These are phyloP conservation scores for Diaprepes abbreviatus DNA, from an alignment of 2,888 invertebrate genomes.

Conservation along the genomic window DNA sequence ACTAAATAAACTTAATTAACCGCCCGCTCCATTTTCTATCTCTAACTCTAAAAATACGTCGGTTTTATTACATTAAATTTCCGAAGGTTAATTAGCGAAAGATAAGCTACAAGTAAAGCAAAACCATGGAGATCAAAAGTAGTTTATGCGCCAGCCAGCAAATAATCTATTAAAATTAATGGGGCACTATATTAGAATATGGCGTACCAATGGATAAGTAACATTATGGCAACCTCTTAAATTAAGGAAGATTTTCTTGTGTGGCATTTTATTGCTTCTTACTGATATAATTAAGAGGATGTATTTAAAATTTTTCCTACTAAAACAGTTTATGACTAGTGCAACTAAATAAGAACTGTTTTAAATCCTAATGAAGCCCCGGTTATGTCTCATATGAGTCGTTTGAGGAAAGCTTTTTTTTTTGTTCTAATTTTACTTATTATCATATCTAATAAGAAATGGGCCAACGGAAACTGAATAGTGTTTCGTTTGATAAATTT, in stretches of 20 bases:
- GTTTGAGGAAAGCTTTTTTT: no score
- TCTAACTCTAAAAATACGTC: not conserved
- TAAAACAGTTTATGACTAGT: slow-evolving; percentile 4
- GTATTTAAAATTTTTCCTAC: slow-evolving; percentile 11
- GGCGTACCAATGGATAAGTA: slow-evolving; percentile 32
- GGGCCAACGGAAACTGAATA: no score
- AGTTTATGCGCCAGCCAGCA: slow-evolving; percentile 39
- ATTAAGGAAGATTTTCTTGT: slow-evolving; percentile 42
- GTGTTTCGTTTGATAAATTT: no score
- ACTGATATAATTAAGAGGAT: slow-evolving; percentile 34
- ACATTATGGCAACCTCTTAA: slow-evolving; percentile 39
- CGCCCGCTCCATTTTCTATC: no score
- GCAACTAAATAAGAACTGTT: no score
- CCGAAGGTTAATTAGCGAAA: slow-evolving; percentile 34
- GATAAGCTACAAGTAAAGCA: slow-evolving; percentile 37
- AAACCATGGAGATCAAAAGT: slow-evolving; percentile 44
- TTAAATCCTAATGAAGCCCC: no score
- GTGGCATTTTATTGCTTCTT: slow-evolving; percentile 39
- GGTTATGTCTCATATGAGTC: no score
- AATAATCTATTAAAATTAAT: slow-evolving; percentile 50
- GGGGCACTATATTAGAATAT: slow-evolving; percentile 45
- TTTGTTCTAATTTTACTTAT: no score
- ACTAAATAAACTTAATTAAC: no score
- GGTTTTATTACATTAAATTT: slow-evolving; percentile 27
- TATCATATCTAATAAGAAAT: no score